A percentile compares a stretch with the other conserved stretches of the same genome.
These are phyloP conservation scores for Trinorchestia longiramus DNA, from an alignment of 1,140 invertebrate genomes.

Conservation along the genomic window DNA sequence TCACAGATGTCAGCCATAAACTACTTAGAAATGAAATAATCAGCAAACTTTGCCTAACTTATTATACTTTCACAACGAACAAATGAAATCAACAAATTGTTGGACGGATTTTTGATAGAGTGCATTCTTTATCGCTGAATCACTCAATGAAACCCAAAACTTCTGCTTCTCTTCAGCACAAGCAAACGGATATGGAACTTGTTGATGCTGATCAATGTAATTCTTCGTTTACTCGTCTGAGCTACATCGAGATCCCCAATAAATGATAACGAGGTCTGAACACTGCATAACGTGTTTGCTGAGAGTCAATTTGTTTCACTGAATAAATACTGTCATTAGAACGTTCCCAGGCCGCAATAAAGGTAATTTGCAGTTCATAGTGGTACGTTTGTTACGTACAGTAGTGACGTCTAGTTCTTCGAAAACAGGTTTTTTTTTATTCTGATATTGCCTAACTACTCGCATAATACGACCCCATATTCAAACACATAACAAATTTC, in stretches of 20 bases:
- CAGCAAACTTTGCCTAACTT: neutral
- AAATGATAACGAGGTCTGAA: neutral
- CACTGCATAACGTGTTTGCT: neutral
- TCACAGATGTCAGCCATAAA: too few species aligned
- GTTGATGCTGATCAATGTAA: neutral
- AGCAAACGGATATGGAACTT: neutral
- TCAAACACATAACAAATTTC: too few species aligned
- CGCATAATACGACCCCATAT: too few species aligned
- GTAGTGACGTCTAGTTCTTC: too few species aligned
- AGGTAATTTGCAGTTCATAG: neutral
- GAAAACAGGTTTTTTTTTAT: too few species aligned
- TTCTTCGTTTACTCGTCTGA: neutral
- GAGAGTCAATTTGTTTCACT: neutral
- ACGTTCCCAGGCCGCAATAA: neutral
- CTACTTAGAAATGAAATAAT: neutral
- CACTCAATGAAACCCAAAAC: neutral
- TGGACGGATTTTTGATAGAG: neutral
- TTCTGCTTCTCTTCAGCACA: neutral
- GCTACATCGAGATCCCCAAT: neutral
- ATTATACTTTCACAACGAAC: neutral
- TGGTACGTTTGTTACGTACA: too few species aligned
- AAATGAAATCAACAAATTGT: neutral
- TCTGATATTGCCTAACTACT: too few species aligned
- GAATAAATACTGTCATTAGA: neutral
- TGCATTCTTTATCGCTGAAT: neutral